Base-by-base conservation (phyloP, 1,140 invertebrate genomes). In the Adoxophyes honmai region DNA sequence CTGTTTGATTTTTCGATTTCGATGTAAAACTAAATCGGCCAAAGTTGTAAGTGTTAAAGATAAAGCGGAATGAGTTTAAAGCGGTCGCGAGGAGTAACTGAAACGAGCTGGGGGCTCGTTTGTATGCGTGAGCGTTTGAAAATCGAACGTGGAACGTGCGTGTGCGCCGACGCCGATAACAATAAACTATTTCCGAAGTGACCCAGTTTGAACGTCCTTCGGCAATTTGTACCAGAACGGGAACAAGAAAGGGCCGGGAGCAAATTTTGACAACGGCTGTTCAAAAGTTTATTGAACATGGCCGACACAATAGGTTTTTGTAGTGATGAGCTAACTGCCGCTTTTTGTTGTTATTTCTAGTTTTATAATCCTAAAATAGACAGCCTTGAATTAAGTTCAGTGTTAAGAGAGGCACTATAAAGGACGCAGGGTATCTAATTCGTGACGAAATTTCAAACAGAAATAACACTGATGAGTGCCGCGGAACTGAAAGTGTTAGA, bases 171-270 rank as follows among this genome's bases (percentile, higher is more conserved):
- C 80, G 82, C 78, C 83, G 85, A 86, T 88, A 88, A 88, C 85
- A 88, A 88, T 88, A 88, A 88, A 88, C 83, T 88, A 88, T 88
- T 88, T 88, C 85, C 85, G 85, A 88, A 88, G 85, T 88, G 85
- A 86, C 83, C 83, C 78, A 88, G 78, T 84, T 88, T 66, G 68
- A 73, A 78, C 86, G 86, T 88, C 86, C 86, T 88, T 88, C 86
- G 73, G 78, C 73, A 86, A 86, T 86, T 85, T 80, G 81, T 88
- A 74, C 80, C 72, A 80, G 73, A 70, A 69, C 81, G 82, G 81
- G 86, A 88, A 88, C 78, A 82, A 88, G 83, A 88, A 88, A 88
- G 83, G 83, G 86, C 81, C 71, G 70, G 64, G 71, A 79, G 76
- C 73, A 15, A 61, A 81, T 75, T 81, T 79, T 73, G 80, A 73